phyloP scores from a whole-genome alignment of 2,888 invertebrate genomes.

The Tiphia femorata region DNA sequence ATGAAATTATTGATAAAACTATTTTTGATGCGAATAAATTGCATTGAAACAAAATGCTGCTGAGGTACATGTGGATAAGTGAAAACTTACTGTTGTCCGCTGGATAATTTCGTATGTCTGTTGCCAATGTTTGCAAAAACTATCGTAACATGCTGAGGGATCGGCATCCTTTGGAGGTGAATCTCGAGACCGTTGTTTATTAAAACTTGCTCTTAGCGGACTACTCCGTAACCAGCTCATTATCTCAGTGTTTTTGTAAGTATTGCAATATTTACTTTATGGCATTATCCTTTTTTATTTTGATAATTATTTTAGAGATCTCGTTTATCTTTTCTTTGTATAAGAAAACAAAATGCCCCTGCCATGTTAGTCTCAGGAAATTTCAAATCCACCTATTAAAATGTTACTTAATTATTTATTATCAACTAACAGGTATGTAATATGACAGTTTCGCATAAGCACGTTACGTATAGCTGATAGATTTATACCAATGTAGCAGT shows the following conservation, averaged over 20 bases:
- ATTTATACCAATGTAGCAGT: no score
- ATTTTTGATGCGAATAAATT: background rate
- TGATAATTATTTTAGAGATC: background rate
- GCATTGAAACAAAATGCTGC: no score
- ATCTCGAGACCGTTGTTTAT: slow-evolving; percentile 75
- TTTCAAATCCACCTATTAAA: no score
- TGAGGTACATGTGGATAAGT: slow-evolving; percentile 12
- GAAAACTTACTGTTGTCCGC: slow-evolving; percentile 74
- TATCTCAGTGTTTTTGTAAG: slow-evolving; percentile 27
- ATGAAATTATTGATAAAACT: background rate
- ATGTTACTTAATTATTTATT: no score
- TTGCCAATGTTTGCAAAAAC: slow-evolving; percentile 95
- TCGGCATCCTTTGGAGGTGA: slow-evolving; percentile 81
- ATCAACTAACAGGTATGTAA: no score
- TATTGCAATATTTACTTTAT: no score
- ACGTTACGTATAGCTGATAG: no score
- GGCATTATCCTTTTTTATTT: background rate
- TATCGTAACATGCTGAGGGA: slow-evolving; percentile 91
- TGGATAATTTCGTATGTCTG: slow-evolving; percentile 89
- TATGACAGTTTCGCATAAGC: no score
- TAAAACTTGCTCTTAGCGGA: slow-evolving; percentile 72
- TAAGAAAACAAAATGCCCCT: no score
- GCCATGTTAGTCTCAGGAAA: no score
- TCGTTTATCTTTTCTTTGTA: background rate
- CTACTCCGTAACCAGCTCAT: slow-evolving; percentile 83